A percentile compares a stretch with the other conserved stretches of the same genome.
Evolutionary conservation across 2,888 invertebrate genomes (phyloP).

Genomic region (Hololepta plana): DNA sequence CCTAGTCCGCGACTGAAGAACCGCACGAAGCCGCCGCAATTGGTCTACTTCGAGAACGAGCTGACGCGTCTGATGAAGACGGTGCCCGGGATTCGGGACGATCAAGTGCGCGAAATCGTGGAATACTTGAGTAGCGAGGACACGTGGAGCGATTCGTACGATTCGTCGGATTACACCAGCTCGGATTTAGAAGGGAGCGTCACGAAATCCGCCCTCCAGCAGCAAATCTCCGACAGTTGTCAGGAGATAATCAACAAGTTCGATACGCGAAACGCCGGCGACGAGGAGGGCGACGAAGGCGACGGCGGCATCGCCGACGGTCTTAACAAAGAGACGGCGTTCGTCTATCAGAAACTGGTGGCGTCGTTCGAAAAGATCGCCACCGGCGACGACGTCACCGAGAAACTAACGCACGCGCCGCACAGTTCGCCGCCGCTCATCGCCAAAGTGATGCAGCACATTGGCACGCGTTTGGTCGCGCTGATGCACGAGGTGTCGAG

Average conservation of each 20-base stretch:
- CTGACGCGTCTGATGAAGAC: constrained; percentile 82
- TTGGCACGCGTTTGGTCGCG: constrained; percentile 69
- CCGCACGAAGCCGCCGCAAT: constrained; percentile 63
- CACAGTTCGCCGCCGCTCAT: constrained; percentile 67
- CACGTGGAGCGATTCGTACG: constrained; percentile 86
- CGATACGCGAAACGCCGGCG: constrained; percentile 40
- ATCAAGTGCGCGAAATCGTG: constrained; percentile 80
- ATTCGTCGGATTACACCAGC: constrained; percentile 81
- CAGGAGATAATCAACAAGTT: constrained; percentile 78
- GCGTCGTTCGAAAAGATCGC: constrained; percentile 70
- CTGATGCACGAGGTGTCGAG: constrained; percentile 85
- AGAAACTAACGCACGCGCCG: constrained; percentile 27
- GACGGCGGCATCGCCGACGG: constrained; percentile 26
- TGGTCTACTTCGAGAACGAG: constrained; percentile 80
- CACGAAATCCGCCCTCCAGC: constrained; percentile 52
- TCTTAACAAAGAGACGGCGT: constrained; percentile 50
- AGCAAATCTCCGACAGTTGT: constrained; percentile 76
- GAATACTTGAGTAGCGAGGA: constrained; percentile 85
- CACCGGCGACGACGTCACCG: constrained; percentile 26
- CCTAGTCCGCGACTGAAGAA: constrained; percentile 39
- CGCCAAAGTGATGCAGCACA: constrained; percentile 84
- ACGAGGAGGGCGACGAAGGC: constrained; percentile 34
- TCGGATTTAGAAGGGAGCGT: constrained; percentile 59
- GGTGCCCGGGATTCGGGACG: constrained; percentile 78
- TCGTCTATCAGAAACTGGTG: constrained; percentile 74